These are phyloP conservation scores for Lithophane leautieri DNA, from an alignment of 2,888 invertebrate species.

Conservation along the genomic window DNA sequence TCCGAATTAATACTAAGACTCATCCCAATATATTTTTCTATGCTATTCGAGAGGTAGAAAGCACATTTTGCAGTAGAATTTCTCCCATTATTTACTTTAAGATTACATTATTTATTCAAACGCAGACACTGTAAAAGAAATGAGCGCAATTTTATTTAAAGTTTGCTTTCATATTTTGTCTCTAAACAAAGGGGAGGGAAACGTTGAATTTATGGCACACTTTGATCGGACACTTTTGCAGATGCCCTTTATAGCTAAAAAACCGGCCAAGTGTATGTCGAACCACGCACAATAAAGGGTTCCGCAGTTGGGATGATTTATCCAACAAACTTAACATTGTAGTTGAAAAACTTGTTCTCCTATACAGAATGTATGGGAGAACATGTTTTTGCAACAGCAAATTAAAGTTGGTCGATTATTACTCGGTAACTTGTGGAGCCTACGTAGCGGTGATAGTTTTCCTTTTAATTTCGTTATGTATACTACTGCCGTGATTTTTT, in stretches of 20 bases:
- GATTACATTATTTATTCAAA: slow-evolving; percentile 54
- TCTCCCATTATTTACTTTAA: slow-evolving; percentile 37
- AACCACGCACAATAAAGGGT: no score
- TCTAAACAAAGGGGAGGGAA: slow-evolving; percentile 62
- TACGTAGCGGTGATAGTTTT: no score
- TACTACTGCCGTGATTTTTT: no score
- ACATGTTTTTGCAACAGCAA: no score
- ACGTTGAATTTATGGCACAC: slow-evolving; percentile 55
- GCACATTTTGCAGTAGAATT: slow-evolving; percentile 24
- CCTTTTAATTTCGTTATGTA: no score
- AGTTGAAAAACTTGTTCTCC: no score
- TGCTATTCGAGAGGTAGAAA: neutral
- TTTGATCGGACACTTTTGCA: slow-evolving; percentile 52
- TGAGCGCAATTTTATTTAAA: slow-evolving; percentile 60
- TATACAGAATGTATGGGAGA: no score
- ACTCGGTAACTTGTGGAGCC: no score
- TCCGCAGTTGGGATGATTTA: no score
- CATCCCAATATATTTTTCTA: neutral
- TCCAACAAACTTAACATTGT: no score
- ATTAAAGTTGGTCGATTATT: no score
- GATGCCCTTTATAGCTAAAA: slow-evolving; percentile 59
- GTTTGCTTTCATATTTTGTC: slow-evolving; percentile 58
- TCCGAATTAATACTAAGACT: neutral
- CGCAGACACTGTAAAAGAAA: slow-evolving; percentile 55
- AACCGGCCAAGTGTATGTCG: no score